Evolutionary conservation across 2,113 vertebrate genomes (phyloP).

Genomic region (Euleptes europaea): DNA sequence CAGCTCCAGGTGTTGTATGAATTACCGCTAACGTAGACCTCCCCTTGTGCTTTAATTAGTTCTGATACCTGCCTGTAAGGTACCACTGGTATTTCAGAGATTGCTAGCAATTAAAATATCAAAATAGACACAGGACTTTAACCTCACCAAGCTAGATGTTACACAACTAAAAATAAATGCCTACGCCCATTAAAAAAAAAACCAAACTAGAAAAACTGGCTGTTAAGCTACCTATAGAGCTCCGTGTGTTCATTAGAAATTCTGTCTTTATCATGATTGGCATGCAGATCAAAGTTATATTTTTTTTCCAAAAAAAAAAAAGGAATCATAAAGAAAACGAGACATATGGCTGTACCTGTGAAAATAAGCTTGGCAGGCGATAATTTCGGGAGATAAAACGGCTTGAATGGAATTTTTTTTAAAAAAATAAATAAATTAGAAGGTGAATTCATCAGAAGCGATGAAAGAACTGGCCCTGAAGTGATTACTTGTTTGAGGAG

Average conservation of each 20-base stretch:
- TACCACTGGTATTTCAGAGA: conserved; percentile 41
- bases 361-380: conserved; percentile 70
- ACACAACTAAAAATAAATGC: conserved; percentile 80
- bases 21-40: neutral
- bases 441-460: conserved; percentile 41
- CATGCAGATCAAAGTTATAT: conserved; percentile 76
- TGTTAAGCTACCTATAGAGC: conserved; percentile 73
- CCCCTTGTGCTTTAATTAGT: neutral
- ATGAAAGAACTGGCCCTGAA: conserved; percentile 55
- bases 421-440: conserved; percentile 57
- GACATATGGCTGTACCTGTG: conserved; percentile 70
- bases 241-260: conserved; percentile 75
- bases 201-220: conserved; percentile 78
- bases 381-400: conserved; percentile 62
- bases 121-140: conserved; percentile 64
- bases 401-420: conserved; percentile 49
- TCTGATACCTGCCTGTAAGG: neutral
- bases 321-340: conserved; percentile 75
- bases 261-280: conserved; percentile 80
- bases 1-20: neutral
- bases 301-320: neutral
- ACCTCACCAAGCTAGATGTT: conserved; percentile 72
- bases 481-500: conserved; percentile 57
- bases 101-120: conserved; percentile 63
- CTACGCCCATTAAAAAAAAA: conserved; percentile 69